A percentile compares a stretch with the other conserved stretches of the same genome.
These are phyloP conservation scores for Drosophila bipectinata DNA, from an alignment of 1,140 invertebrate genomes.

Conservation along the genomic window DNA sequence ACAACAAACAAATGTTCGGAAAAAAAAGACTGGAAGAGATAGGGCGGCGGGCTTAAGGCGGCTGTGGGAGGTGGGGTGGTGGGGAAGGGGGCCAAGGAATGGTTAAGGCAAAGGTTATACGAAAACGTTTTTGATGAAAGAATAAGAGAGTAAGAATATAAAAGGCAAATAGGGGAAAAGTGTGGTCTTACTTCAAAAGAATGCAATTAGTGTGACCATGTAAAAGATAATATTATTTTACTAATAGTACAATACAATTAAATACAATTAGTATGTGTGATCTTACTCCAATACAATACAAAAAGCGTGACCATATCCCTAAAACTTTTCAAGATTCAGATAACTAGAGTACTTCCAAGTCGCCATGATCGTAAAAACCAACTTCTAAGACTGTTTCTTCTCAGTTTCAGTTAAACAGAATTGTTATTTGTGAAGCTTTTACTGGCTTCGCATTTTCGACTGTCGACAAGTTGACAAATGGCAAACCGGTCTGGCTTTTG, in stretches of 20 bases:
- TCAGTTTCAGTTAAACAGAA: conserved; percentile 21
- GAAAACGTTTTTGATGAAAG: conserved; percentile 19
- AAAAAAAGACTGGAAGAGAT: conserved; percentile 8
- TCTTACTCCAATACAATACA: background rate
- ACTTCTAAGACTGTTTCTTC: conserved; percentile 1
- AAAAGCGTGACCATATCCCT: background rate
- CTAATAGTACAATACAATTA: too few species aligned
- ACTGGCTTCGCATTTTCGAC: conserved; percentile 52
- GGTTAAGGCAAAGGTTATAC: conserved; percentile 47
- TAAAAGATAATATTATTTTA: background rate
- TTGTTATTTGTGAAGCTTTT: conserved; percentile 72
- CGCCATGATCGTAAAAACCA: background rate
- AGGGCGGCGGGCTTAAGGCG: background rate
- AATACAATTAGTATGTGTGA: too few species aligned
- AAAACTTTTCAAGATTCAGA: background rate
- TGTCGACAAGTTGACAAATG: conserved; percentile 74
- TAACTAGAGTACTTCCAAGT: background rate
- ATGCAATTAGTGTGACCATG: background rate
- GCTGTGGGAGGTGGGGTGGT: background rate
- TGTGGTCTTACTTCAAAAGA: background rate
- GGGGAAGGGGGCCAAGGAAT: conserved; percentile 17
- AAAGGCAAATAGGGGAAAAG: background rate
- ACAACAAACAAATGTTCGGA: conserved; percentile 56
- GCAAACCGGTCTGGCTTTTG: conserved; percentile 72
- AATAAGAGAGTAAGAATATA: background rate